phyloP scores from a whole-genome alignment of 1,140 invertebrate genomes.

The Zelostemma sp. region DNA sequence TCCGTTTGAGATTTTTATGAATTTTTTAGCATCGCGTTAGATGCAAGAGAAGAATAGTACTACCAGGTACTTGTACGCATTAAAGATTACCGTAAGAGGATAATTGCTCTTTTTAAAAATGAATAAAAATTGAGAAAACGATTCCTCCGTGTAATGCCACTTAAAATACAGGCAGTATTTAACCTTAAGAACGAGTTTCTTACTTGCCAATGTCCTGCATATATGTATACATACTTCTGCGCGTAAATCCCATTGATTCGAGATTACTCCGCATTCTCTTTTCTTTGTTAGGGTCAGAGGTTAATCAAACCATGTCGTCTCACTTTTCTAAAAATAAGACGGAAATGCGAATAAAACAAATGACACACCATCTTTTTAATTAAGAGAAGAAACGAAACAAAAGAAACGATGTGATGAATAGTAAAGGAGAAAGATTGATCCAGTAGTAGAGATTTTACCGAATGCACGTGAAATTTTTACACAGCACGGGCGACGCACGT shows the following conservation, averaged over 20 bases:
- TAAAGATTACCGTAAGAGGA: conserved; percentile 31
- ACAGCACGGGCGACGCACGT: conserved; percentile 61
- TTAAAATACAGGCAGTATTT: conserved; percentile 36
- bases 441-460: neutral
- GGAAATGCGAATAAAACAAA: too few species aligned
- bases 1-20: too few species aligned
- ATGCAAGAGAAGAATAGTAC: conserved; percentile 1
- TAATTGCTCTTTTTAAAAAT: conserved; percentile 28
- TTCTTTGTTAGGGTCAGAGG: conserved; percentile 46
- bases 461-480: conserved; percentile 53
- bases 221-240: conserved; percentile 39
- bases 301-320: conserved; percentile 44
- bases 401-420: neutral
- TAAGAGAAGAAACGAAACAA: conserved; percentile 16
- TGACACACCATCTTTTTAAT: conserved; percentile 9
- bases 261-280: conserved; percentile 40
- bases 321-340: conserved; percentile 13
- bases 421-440: too few species aligned
- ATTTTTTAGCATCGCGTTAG: neutral
- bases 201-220: conserved; percentile 36
- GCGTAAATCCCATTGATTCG: conserved; percentile 36
- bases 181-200: conserved; percentile 53
- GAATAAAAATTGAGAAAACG: conserved; percentile 21
- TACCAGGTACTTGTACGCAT: conserved; percentile 26
- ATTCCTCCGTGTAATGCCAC: conserved; percentile 26